Percentiles rank a stretch among this genome's conserved stretches.
Conservation (phyloP, 2,797 vertebrate genomes). For the Labroides dimidiatus region DNA sequence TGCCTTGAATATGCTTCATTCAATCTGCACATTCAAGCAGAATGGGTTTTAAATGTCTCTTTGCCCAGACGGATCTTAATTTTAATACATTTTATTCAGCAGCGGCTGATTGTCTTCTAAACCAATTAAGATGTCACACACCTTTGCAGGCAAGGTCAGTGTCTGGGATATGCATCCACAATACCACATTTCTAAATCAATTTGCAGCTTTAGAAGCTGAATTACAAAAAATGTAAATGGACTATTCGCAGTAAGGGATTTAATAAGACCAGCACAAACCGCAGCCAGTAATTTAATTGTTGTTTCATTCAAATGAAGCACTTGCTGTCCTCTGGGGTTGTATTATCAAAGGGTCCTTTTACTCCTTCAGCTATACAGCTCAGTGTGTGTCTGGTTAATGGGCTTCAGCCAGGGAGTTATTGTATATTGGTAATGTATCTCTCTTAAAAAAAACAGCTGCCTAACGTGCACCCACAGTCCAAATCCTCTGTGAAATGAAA, state of each 20-base stretch:
- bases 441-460: conserved; percentile 36
- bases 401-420: conserved; percentile 58
- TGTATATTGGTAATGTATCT: conserved; percentile 64
- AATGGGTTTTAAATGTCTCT: conserved; percentile 37
- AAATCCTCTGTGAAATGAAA: conserved; percentile 51
- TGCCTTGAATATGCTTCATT: conserved; percentile 31
- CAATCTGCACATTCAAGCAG: conserved; percentile 52
- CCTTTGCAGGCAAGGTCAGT: conserved; percentile 66
- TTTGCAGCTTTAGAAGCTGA: conserved; percentile 57
- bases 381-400: conserved; percentile 62
- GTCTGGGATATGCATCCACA: conserved; percentile 47
- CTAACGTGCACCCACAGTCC: conserved; percentile 13
- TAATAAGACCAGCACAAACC: conserved; percentile 63
- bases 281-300: conserved; percentile 76
- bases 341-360: conserved; percentile 68
- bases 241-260: conserved; percentile 61
- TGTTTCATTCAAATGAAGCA: conserved; percentile 78
- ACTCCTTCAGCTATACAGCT: conserved; percentile 52
- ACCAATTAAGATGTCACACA: conserved; percentile 62
- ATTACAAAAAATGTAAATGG: conserved; percentile 68
- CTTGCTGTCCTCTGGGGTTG: conserved; percentile 66
- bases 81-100: conserved; percentile 29
- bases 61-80: conserved; percentile 47
- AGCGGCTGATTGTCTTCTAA: conserved; percentile 50
- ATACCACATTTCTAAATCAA: conserved; percentile 63